Percentiles rank a stretch among this genome's conserved stretches.
These are phyloP conservation scores for Fregata magnificens DNA, from an alignment of 2,113 vertebrate genomes.

Conservation along the genomic window DNA sequence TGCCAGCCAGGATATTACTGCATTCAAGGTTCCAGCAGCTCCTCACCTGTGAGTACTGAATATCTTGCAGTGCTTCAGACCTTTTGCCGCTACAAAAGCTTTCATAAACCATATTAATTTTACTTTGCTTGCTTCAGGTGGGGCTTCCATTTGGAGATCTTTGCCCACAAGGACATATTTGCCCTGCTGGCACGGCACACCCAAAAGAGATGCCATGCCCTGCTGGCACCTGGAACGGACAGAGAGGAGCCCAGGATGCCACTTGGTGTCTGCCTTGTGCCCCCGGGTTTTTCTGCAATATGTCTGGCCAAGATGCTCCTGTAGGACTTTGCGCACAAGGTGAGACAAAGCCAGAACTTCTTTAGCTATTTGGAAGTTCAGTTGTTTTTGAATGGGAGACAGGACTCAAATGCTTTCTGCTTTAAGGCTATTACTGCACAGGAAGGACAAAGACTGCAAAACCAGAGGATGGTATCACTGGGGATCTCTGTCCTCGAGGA, in stretches of 20 bases:
- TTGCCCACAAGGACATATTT: conserved; percentile 82
- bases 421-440: conserved; percentile 84
- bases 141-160: conserved; percentile 76
- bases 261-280: conserved; percentile 82
- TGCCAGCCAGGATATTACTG: conserved; percentile 84
- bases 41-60: conserved; percentile 78
- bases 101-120: rapidly evolving
- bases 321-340: conserved; percentile 75
- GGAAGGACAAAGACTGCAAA: conserved; percentile 69
- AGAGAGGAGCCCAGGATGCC: conserved; percentile 73
- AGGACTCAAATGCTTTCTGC: not conserved
- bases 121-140: conserved; percentile 60
- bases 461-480: conserved; percentile 75
- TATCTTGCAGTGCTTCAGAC: rapidly evolving
- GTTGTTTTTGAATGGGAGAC: not conserved
- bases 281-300: conserved; percentile 83
- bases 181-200: conserved; percentile 76
- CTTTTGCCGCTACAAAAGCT: not conserved
- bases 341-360: not conserved
- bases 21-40: conserved; percentile 68
- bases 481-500: conserved; percentile 76
- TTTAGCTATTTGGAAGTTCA: not conserved
- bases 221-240: conserved; percentile 82
- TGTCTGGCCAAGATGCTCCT: conserved; percentile 75
- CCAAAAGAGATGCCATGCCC: conserved; percentile 82